Conservation (phyloP, 2,888 invertebrate genomes). For the Abrostola tripartita region DNA sequence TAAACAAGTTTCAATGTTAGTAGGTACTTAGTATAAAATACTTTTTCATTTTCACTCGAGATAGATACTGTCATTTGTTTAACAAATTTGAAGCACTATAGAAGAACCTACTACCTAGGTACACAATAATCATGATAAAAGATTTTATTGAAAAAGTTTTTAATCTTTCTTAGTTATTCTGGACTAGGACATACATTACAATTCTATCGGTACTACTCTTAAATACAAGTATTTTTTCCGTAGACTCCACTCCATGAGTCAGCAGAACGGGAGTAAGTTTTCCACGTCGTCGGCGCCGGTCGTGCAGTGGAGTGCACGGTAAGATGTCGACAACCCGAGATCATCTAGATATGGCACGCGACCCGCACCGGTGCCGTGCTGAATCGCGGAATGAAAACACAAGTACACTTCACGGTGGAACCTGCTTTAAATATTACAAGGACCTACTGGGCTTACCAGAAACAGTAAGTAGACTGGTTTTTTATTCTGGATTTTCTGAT, state of each 20-base stretch:
- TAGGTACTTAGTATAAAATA: no score
- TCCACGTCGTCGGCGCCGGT: conserved; percentile 4
- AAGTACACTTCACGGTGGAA: conserved; percentile 47
- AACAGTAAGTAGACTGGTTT: background rate
- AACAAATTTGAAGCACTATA: no score
- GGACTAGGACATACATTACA: no score
- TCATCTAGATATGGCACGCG: conserved; percentile 70
- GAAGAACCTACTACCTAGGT: no score
- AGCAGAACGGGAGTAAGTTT: conserved; percentile 24
- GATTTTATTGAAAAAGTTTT: no score
- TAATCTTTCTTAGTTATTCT: no score
- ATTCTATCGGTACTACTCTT: background rate
- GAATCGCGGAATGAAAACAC: conserved; percentile 50
- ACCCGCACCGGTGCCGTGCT: conserved; percentile 35
- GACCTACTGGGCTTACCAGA: background rate
- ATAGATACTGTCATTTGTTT: no score
- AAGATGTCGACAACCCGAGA: conserved; percentile 61
- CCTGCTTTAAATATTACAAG: conserved; percentile 16
- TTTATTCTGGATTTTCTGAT: no score
- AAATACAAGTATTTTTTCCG: background rate
- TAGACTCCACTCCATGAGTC: conserved; percentile 17
- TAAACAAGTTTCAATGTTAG: background rate
- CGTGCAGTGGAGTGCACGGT: conserved; percentile 43
- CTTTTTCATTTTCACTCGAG: no score
- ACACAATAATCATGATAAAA: no score